These are phyloP conservation scores for Heterocephalus glaber DNA, from an alignment of 2,113 vertebrate genomes.

Conservation along the genomic window DNA sequence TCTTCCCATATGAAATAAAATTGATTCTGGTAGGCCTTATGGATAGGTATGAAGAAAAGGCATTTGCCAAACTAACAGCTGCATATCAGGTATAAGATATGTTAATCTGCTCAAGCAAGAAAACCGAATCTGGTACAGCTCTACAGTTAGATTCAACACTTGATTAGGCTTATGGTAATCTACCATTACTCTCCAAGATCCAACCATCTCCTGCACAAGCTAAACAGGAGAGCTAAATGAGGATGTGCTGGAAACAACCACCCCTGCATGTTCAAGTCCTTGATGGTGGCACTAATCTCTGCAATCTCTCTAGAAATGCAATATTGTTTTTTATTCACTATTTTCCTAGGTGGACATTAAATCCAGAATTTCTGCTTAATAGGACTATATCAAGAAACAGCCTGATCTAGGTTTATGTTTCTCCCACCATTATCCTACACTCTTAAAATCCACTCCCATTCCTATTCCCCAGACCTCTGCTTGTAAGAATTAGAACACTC, in stretches of 20 bases:
- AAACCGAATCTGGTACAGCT: neutral
- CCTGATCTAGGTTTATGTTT: neutral
- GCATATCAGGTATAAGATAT: neutral
- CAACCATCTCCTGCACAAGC: neutral
- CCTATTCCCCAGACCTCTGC: neutral
- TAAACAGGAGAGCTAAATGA: neutral
- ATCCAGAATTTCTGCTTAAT: neutral
- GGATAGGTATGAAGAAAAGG: neutral
- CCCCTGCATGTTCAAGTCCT: neutral
- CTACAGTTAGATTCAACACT: neutral
- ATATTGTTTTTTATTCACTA: neutral
- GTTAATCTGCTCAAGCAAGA: neutral
- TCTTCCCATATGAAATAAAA: neutral
- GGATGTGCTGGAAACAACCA: neutral
- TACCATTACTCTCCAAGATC: neutral
- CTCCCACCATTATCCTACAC: neutral
- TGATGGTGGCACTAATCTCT: neutral
- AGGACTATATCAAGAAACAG: neutral
- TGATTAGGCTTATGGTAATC: neutral
- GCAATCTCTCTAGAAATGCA: neutral
- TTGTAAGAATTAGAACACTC: neutral
- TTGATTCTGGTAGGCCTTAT: neutral
- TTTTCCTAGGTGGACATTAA: neutral
- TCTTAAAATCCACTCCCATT: neutral
- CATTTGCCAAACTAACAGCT: neutral